Evolutionary conservation across 35 echinoderm and acorn worm species (phyloP), one percentile per base, ranked within the genome.

Genomic region (Chiridota heheva): DNA sequence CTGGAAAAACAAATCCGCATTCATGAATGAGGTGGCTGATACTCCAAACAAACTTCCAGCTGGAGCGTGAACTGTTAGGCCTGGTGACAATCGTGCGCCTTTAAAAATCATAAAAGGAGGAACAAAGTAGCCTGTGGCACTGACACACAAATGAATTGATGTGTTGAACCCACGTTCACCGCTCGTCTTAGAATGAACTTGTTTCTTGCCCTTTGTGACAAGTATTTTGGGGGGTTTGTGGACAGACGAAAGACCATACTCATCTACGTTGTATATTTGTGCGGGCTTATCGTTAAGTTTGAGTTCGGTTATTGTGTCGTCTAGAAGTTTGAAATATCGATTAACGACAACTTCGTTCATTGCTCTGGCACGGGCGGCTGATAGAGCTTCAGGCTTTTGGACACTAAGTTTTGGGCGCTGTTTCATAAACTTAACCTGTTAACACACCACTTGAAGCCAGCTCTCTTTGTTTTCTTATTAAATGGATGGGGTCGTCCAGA

Each of bases 171-270:
- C 47, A 7, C 82, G 0, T 35, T 85, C 56, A 27, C 35, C 82
- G 63, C 72, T 78, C 24, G 84, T 87, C 30, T 87, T 87, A 13
- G 73, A 87, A 59, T 87, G 84, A 10, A 87, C 84, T 41, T 87
- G 39, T 38, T 87, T 79, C 33, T 78, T 86, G 13, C 44, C 83
- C 38, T 86, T 79, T 42, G 18, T 74, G 16, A 36, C 82, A 31
- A 85, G 7, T 1, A 83, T 44, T 43, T 59, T 72, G 17, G 81
- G 30, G 33, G 67, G 69, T 20, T 65, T 27, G 61, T 84, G 66
- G 42, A 84, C 82, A 17, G 82, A 72, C 2, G 18, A 36, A 10
- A 84, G 65, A 7, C 85, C 85, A 45, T 73, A 69, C 58, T 88
- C 76, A 42, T 88, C 85, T 27, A 31, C 31, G 36, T 88, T 88